Percentiles rank a stretch among this genome's conserved stretches.
Evolutionary conservation across 1,140 invertebrate species (phyloP).

Genomic region (Sycophaga agraensis): DNA sequence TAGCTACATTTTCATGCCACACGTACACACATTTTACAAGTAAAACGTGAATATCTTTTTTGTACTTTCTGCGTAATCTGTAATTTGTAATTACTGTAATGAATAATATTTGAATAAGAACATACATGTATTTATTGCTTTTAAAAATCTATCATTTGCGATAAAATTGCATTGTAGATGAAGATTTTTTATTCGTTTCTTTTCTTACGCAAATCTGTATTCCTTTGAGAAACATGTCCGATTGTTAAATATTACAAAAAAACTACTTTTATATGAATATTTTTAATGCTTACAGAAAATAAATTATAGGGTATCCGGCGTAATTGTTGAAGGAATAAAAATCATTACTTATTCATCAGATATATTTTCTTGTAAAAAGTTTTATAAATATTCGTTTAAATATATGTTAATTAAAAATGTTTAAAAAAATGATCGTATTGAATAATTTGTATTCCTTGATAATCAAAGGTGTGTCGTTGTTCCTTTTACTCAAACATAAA

Average conservation of each 20-base stretch:
- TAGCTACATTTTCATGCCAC: background rate
- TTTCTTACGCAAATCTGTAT: background rate
- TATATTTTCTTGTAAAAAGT: constrained; percentile 15
- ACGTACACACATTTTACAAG: constrained; percentile 23
- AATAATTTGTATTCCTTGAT: too few relatives aligned
- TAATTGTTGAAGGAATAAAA: constrained; percentile 4
- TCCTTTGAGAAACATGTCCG: background rate
- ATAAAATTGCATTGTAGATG: constrained; percentile 44
- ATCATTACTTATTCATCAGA: background rate
- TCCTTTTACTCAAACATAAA: background rate
- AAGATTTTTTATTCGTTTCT: constrained; percentile 17
- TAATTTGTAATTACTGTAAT: constrained; percentile 41
- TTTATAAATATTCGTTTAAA: constrained; percentile 14
- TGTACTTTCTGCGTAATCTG: constrained; percentile 3
- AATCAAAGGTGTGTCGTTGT: too few relatives aligned
- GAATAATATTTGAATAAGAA: constrained; percentile 38
- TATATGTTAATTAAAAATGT: background rate
- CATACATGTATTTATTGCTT: constrained; percentile 53
- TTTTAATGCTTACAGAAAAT: background rate
- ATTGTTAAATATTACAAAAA: background rate
- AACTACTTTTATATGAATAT: background rate
- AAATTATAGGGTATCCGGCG: background rate
- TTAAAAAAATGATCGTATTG: too few relatives aligned
- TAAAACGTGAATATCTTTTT: constrained; percentile 34
- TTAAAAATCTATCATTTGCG: constrained; percentile 40